Base-by-base conservation (phyloP, 2,888 invertebrate species). In the Leucophora obtusa region DNA sequence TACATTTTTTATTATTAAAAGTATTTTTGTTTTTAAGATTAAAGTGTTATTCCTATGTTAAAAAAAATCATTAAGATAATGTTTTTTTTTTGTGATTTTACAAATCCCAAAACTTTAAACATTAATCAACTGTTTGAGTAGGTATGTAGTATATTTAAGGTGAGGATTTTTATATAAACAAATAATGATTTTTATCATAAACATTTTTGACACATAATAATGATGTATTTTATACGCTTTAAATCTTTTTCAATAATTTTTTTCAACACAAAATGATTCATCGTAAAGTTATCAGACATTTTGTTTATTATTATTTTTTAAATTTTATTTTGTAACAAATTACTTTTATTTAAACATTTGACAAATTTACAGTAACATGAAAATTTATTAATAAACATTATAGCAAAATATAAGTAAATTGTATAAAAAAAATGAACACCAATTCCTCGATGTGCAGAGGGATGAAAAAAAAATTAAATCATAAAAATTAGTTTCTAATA, bases 301-400 rank as follows among this genome's bases (percentile, higher is more conserved):
- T 47, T 58, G 28, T 60, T 71, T 43, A 10, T 54, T 71, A 24
- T 35, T n/a, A 17, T 56, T 11, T 47, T 43, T 28, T 24, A 43
- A 50, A 35, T 38, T 54, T 33, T 43, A 56, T 78, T 69, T 79
- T 68, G 69, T 73, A 65, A 73, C 69, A 85, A 86, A 86, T 86
- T 85, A 83, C 83, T 85, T 81, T 86, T 85, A 85, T 84, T 85
- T 83, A 84, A 85, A 83, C 82, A 83, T 83, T 83, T 86, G 86
- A 86, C 86, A 86, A 86, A 86, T 85, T 84, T 85, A 83, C 83
- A 85, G 83, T 82, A 84, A 83, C 83, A 80, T 63, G 58, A 75
- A 77, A 72, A 73, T 76, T 81, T 80, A 68, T 75, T 76, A 68
- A 80, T 47, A 79, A 83, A 83, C 80, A 83, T 83, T 73, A 70